Evolutionary conservation across 1,140 invertebrate genomes (phyloP).

Genomic region (Orius insidiosus): DNA sequence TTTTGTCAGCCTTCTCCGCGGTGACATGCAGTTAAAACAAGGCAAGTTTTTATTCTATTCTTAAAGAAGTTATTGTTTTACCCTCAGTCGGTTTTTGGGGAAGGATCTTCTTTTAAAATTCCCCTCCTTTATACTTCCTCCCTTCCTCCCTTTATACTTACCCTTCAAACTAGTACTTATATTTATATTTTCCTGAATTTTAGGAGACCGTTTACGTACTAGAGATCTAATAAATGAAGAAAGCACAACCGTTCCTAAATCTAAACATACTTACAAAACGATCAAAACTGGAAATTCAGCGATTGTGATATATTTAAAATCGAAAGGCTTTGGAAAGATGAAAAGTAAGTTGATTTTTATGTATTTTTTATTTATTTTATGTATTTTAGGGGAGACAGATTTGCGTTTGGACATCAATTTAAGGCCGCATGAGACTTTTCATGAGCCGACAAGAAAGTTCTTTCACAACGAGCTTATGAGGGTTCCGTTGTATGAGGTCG

Average conservation of each 20-base stretch:
- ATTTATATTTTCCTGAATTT: conserved; percentile 14
- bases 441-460: conserved; percentile 89
- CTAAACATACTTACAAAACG: conserved; percentile 71
- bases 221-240: conserved; percentile 48
- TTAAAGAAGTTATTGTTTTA: not conserved
- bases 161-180: no score
- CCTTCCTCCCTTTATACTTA: no score
- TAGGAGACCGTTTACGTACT: conserved; percentile 86
- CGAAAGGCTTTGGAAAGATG: conserved; percentile 82
- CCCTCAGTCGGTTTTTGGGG: not conserved
- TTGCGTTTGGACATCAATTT: conserved; percentile 93
- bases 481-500: conserved; percentile 81
- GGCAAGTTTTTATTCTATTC: no score
- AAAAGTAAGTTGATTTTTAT: conserved; percentile 34
- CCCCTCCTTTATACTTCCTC: not conserved
- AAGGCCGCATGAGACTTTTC: conserved; percentile 91
- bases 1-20: conserved; percentile 72
- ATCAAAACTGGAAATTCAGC: conserved; percentile 65
- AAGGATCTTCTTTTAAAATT: conserved; percentile 6
- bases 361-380: conserved; percentile 2
- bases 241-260: conserved; percentile 19
- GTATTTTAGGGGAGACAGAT: conserved; percentile 53
- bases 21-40: conserved; percentile 62
- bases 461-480: conserved; percentile 91
- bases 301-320: conserved; percentile 89